phyloP scores from a whole-genome alignment of 1,140 invertebrate genomes.

The Dendrolimus punctatus region DNA sequence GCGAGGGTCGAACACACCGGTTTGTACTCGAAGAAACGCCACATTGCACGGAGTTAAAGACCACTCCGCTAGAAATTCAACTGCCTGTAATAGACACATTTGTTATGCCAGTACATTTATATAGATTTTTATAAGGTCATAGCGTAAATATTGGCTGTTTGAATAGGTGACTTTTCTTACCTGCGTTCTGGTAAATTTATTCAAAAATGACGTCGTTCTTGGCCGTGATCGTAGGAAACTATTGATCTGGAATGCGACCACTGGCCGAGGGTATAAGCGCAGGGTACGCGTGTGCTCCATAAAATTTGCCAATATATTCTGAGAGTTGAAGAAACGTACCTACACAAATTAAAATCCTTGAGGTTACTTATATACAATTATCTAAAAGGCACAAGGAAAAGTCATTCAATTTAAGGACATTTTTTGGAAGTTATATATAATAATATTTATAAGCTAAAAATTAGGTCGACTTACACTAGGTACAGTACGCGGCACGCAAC shows the following conservation, averaged over 20 bases:
- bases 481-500: too few species aligned
- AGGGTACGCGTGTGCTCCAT: constrained; percentile 97
- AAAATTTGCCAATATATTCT: constrained; percentile 97
- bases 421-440: too few species aligned
- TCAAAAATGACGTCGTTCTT: constrained; percentile 88
- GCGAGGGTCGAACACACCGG: constrained; percentile 94
- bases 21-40: constrained; percentile 96
- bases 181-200: constrained; percentile 92
- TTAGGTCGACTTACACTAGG: too few species aligned
- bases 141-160: too few species aligned
- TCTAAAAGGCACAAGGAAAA: too few species aligned
- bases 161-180: constrained; percentile 45
- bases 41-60: constrained; percentile 97
- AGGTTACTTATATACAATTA: too few species aligned
- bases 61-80: constrained; percentile 99
- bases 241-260: constrained; percentile 99
- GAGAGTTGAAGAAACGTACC: constrained; percentile 98
- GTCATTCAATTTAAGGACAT: too few species aligned
- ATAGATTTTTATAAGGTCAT: too few species aligned
- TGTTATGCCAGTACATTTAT: too few species aligned
- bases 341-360: constrained; percentile 39
- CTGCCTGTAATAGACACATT: constrained; percentile 77
- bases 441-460: too few species aligned
- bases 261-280: constrained; percentile 96
- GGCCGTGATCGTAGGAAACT: constrained; percentile 96